A percentile compares a stretch with the other conserved stretches of the same genome.
phyloP scores from a whole-genome alignment of 2,113 vertebrate genomes.

The Neogale vison region DNA sequence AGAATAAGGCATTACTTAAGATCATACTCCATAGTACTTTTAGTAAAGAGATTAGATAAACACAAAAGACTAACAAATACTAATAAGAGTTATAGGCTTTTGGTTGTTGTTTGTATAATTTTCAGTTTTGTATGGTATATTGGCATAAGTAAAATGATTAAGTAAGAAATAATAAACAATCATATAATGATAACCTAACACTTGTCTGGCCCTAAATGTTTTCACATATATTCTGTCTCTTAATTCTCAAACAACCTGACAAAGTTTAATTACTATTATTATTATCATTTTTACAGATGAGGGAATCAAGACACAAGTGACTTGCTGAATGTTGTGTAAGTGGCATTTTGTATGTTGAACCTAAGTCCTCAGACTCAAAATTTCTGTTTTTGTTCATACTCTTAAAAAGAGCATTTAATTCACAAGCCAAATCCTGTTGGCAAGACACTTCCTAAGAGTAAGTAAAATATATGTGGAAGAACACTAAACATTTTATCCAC shows the following conservation, averaged over 20 bases:
- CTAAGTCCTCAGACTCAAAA: background rate
- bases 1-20: constrained; percentile 22
- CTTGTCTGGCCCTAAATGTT: background rate
- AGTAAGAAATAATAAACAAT: constrained; percentile 25
- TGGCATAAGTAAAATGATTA: constrained; percentile 6
- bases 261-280: constrained; percentile 15
- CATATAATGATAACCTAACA: background rate
- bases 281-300: background rate
- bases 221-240: background rate
- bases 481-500: constrained; percentile 30
- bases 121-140: background rate
- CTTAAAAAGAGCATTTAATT: constrained; percentile 52
- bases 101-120: background rate
- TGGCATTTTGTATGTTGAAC: background rate
- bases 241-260: background rate
- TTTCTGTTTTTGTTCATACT: constrained; percentile 39
- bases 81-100: background rate
- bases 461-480: constrained; percentile 42
- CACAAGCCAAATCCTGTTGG: constrained; percentile 46
- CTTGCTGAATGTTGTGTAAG: background rate
- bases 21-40: background rate
- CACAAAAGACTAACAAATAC: constrained; percentile 8
- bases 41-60: constrained; percentile 23
- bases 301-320: background rate
- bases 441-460: constrained; percentile 33